phyloP scores from a whole-genome alignment of 2,888 invertebrate species.

The Latheticus oryzae region DNA sequence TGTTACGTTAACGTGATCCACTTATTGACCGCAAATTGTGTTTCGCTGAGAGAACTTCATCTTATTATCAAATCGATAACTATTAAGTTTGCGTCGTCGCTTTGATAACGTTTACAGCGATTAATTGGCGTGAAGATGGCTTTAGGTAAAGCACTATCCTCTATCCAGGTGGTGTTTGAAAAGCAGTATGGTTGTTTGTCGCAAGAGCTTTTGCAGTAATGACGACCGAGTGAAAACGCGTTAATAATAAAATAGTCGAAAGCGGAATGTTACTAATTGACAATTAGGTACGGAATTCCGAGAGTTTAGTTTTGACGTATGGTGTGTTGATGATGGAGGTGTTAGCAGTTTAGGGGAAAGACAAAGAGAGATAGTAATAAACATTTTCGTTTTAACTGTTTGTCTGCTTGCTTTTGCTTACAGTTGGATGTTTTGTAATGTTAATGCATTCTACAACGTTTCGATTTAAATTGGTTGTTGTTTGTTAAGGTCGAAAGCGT shows the following conservation, averaged over 20 bases:
- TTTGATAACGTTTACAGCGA: conserved; percentile 21
- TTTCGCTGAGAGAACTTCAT: conserved; percentile 1
- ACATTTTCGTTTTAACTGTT: too few relatives aligned
- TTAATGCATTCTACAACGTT: too few relatives aligned
- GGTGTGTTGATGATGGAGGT: too few relatives aligned
- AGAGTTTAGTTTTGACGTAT: too few relatives aligned
- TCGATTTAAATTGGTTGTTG: too few relatives aligned
- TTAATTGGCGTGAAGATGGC: conserved; percentile 34
- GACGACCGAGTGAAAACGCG: conserved; percentile 5
- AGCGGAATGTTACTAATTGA: conserved; percentile 16
- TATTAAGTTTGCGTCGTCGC: conserved; percentile 36
- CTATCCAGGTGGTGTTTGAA: conserved; percentile 5
- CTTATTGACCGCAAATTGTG: conserved; percentile 26
- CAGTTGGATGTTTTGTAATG: too few relatives aligned
- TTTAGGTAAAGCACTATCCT: conserved; percentile 5
- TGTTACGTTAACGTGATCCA: too few relatives aligned
- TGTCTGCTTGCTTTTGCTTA: too few relatives aligned
- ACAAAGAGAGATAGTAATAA: too few relatives aligned
- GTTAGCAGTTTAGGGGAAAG: too few relatives aligned
- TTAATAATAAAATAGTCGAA: conserved; percentile 24
- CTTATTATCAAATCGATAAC: conserved; percentile 32
- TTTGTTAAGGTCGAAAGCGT: too few relatives aligned
- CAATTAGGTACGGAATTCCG: conserved; percentile 8
- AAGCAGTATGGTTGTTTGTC: background rate
- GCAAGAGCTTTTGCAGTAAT: conserved; percentile 15